Evolutionary conservation across 2,113 vertebrate species (phyloP).

Genomic region (Sinocyclocheilus rhinocerous): DNA sequence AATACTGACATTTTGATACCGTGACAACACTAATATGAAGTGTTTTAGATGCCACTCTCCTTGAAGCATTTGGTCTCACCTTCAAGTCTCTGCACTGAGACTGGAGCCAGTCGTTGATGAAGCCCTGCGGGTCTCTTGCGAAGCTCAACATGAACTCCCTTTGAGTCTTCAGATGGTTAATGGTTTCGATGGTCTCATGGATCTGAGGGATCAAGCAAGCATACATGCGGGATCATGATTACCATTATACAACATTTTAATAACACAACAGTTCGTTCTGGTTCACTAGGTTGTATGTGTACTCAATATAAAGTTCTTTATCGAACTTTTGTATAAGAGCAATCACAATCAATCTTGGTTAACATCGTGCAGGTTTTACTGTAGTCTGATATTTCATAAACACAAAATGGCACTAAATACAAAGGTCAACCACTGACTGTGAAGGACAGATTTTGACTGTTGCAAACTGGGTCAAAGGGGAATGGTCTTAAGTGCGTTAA

Average conservation of each 20-base stretch:
- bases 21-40: too few species aligned
- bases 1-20: too few species aligned
- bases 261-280: not conserved
- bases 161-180: constrained; percentile 99
- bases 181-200: constrained; percentile 98
- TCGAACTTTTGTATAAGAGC: not conserved
- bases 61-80: constrained; percentile 71
- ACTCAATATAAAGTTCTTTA: not conserved
- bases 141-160: constrained; percentile 99
- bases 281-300: not conserved
- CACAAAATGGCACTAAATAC: not conserved
- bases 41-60: too few species aligned
- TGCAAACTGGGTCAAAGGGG: constrained; percentile 16
- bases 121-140: constrained; percentile 97
- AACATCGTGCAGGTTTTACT: not conserved
- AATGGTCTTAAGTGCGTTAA: not conserved
- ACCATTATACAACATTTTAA: not conserved
- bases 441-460: not conserved
- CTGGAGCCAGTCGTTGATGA: constrained; percentile 99
- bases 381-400: not conserved
- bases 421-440: constrained; percentile 9
- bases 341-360: not conserved
- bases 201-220: constrained; percentile 76
- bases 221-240: not conserved
- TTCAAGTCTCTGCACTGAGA: constrained; percentile 98